These are phyloP conservation scores for Mobula birostris DNA, from an alignment of 2,113 vertebrate species.

Conservation along the genomic window DNA sequence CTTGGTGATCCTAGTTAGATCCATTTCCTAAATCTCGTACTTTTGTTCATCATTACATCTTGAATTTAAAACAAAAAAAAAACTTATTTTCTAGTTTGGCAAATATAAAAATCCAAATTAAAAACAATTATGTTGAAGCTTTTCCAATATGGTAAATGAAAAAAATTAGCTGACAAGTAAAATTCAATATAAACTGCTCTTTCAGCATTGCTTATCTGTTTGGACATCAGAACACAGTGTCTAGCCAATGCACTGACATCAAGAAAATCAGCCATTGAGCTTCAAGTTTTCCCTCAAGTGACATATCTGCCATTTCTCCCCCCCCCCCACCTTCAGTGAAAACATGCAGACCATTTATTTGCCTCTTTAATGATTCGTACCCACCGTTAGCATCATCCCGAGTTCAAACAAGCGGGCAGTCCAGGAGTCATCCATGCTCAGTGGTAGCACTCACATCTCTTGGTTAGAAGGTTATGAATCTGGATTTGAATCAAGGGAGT, in stretches of 20 bases:
- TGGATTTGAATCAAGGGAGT: too few relatives aligned
- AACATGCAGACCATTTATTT: too few relatives aligned
- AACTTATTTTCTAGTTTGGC: not conserved
- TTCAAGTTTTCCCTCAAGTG: not conserved
- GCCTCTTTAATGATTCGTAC: too few relatives aligned
- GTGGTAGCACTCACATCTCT: too few relatives aligned
- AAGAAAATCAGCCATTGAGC: not conserved
- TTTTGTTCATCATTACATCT: not conserved
- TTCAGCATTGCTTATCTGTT: not conserved
- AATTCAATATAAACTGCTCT: not conserved
- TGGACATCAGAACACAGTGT: not conserved
- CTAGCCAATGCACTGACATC: not conserved
- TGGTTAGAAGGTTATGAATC: too few relatives aligned
- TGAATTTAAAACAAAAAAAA: not conserved
- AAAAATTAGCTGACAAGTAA: not conserved
- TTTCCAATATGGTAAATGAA: not conserved
- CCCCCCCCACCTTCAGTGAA: too few relatives aligned
- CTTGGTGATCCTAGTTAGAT: not conserved
- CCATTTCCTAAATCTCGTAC: not conserved
- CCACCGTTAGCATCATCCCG: too few relatives aligned
- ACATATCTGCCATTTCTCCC: not conserved
- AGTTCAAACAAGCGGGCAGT: too few relatives aligned
- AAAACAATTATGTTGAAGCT: not conserved
- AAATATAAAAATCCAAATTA: not conserved
- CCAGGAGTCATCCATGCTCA: too few relatives aligned